phyloP scores from a whole-genome alignment of 2,888 invertebrate species.

The Hydroisotoma schaefferi region DNA sequence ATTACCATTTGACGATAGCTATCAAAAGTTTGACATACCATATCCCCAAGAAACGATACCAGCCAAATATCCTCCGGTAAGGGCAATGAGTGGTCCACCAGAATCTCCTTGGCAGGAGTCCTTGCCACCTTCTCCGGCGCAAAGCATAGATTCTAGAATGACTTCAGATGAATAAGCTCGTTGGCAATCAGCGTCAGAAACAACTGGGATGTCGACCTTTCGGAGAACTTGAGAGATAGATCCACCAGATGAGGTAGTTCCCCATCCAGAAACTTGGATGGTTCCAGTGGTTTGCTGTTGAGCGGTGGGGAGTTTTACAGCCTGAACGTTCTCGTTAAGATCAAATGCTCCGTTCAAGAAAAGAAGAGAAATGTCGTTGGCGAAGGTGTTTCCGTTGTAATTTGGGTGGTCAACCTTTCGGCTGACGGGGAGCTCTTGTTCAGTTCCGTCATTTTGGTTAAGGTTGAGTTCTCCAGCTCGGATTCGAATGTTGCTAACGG shows the following conservation, averaged over 20 bases:
- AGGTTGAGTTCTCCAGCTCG: slow-evolving; percentile 30
- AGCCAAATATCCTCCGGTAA: slow-evolving; percentile 16
- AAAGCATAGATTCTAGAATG: slow-evolving; percentile 25
- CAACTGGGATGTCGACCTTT: slow-evolving; percentile 39
- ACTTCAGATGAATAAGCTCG: slow-evolving; percentile 22
- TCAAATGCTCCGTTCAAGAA: slow-evolving; percentile 27
- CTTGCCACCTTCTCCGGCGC: slow-evolving; percentile 26
- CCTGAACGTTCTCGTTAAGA: slow-evolving; percentile 27
- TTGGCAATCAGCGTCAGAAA: slow-evolving; percentile 31
- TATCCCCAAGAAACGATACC: slow-evolving; percentile 30
- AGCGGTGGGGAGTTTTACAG: slow-evolving; percentile 40
- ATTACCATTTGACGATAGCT: too few species aligned
- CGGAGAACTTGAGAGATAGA: slow-evolving; percentile 18
- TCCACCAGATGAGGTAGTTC: slow-evolving; percentile 29
- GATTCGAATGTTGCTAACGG: slow-evolving; percentile 20
- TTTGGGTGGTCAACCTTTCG: slow-evolving; percentile 30
- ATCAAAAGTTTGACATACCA: slow-evolving; percentile 9
- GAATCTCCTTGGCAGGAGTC: slow-evolving; percentile 28
- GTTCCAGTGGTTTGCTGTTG: slow-evolving; percentile 22
- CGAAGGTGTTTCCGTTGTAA: slow-evolving; percentile 27
- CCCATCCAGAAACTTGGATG: slow-evolving; percentile 45
- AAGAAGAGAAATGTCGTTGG: slow-evolving; percentile 46
- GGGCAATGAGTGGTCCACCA: slow-evolving; percentile 22
- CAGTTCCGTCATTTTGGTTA: slow-evolving; percentile 13
- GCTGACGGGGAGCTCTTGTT: slow-evolving; percentile 22